phyloP scores from a whole-genome alignment of 2,797 vertebrate species.

The Argya squamiceps region DNA sequence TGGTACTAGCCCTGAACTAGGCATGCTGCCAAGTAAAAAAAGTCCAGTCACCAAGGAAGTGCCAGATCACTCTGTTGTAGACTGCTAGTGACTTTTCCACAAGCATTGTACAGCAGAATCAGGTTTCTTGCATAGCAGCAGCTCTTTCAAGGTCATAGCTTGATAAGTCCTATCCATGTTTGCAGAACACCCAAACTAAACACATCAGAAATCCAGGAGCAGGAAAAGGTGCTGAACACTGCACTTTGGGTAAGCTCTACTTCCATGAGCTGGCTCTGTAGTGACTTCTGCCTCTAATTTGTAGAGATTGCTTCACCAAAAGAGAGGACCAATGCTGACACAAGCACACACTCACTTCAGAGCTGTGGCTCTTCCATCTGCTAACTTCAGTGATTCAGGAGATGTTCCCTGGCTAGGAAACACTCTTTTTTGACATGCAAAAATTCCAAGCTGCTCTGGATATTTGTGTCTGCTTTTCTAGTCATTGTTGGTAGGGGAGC shows the following conservation, averaged over 20 bases:
- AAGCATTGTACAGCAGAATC: neutral
- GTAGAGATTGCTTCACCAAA: neutral
- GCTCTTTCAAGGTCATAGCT: conserved; percentile 30
- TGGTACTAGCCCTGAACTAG: neutral
- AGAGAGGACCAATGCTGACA: neutral
- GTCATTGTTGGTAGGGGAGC: neutral
- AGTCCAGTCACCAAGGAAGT: neutral
- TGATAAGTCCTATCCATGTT: neutral
- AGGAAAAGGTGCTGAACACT: conserved; percentile 18
- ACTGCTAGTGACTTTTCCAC: neutral
- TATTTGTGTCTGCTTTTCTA: neutral
- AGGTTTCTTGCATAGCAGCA: neutral
- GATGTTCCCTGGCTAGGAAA: neutral
- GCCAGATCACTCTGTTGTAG: neutral
- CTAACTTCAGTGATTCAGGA: neutral
- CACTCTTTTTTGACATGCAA: neutral
- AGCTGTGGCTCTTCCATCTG: neutral
- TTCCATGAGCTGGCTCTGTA: neutral
- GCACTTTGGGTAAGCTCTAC: neutral
- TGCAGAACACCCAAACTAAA: conserved; percentile 17
- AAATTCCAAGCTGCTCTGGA: neutral
- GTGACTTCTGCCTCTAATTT: neutral
- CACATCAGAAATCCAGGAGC: neutral
- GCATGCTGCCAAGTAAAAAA: neutral
- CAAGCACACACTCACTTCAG: neutral